Percentiles rank a stretch among this genome's conserved stretches.
Conservation (phyloP, 1,140 invertebrate species). For the Drosophila pruinosa region DNA sequence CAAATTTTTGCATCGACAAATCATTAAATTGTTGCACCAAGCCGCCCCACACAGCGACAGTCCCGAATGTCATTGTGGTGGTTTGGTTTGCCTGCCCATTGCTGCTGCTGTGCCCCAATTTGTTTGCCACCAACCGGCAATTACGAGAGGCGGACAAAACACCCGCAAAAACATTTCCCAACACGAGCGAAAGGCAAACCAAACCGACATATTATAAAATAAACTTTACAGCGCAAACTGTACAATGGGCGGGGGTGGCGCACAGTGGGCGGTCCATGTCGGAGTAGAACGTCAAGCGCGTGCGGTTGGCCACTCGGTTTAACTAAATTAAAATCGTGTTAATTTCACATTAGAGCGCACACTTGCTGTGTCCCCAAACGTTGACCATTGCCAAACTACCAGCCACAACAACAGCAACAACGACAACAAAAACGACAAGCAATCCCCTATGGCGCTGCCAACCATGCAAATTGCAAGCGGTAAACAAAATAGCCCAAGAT, state of each 20-base stretch:
- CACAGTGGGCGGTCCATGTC: constrained; percentile 11
- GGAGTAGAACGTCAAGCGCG: constrained; percentile 4
- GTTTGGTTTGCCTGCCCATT: not conserved
- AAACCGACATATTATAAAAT: constrained; percentile 67
- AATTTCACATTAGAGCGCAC: constrained; percentile 81
- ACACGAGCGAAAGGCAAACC: constrained; percentile 32
- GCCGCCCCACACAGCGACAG: no score
- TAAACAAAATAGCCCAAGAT: constrained; percentile 52
- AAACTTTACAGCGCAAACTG: constrained; percentile 39
- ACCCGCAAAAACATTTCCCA: constrained; percentile 56
- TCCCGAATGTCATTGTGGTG: not conserved
- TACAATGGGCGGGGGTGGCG: not conserved
- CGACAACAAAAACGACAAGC: not conserved
- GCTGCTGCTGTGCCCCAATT: constrained; percentile 14
- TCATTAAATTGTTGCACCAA: constrained; percentile 55
- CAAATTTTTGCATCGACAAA: constrained; percentile 38
- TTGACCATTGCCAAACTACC: constrained; percentile 29
- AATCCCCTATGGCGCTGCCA: constrained; percentile 30
- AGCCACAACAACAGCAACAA: constrained; percentile 8
- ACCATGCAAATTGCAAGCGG: constrained; percentile 61
- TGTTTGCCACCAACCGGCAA: constrained; percentile 39
- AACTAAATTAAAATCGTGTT: constrained; percentile 81
- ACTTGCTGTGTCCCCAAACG: constrained; percentile 52
- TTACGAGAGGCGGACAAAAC: constrained; percentile 38
- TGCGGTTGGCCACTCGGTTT: constrained; percentile 75